phyloP scores from a whole-genome alignment of 2,113 vertebrate species.

The Rallus limicola region DNA sequence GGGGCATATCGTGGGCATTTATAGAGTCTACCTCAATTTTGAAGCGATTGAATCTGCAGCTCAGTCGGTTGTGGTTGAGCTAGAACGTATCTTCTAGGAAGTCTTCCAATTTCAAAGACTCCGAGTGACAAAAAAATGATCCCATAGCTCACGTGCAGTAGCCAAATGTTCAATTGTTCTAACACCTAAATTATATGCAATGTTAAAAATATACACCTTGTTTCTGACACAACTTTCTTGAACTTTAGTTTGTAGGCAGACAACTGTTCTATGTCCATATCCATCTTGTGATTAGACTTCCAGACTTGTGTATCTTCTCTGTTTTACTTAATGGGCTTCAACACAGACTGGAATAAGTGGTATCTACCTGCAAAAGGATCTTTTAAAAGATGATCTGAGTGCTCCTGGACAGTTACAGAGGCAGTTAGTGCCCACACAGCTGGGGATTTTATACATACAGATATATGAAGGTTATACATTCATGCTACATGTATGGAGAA shows the following conservation, averaged over 20 bases:
- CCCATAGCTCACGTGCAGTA: slow-evolving; percentile 40
- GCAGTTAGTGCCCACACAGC: background rate
- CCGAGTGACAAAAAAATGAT: slow-evolving; percentile 60
- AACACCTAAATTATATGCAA: slow-evolving; percentile 43
- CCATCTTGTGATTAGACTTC: background rate
- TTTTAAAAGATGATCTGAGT: background rate
- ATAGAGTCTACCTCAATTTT: background rate
- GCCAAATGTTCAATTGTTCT: slow-evolving; percentile 57
- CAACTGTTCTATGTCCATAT: background rate
- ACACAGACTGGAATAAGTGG: background rate
- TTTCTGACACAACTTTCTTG: slow-evolving; percentile 29
- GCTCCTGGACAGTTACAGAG: background rate
- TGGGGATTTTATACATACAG: background rate
- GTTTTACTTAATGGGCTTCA: background rate
- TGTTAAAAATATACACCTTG: slow-evolving; percentile 48
- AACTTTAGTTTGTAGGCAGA: slow-evolving; percentile 26
- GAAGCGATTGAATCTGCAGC: slow-evolving; percentile 37
- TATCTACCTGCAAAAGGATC: background rate
- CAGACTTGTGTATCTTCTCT: background rate
- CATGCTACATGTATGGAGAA: background rate
- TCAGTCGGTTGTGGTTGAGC: slow-evolving; percentile 30
- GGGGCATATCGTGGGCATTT: background rate
- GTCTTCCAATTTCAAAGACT: slow-evolving; percentile 53
- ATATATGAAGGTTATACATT: too few species aligned
- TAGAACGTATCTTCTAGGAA: slow-evolving; percentile 47